A percentile compares a stretch with the other conserved stretches of the same genome.
Conservation (phyloP, 2,888 invertebrate species). For the Eilema sororculum region DNA sequence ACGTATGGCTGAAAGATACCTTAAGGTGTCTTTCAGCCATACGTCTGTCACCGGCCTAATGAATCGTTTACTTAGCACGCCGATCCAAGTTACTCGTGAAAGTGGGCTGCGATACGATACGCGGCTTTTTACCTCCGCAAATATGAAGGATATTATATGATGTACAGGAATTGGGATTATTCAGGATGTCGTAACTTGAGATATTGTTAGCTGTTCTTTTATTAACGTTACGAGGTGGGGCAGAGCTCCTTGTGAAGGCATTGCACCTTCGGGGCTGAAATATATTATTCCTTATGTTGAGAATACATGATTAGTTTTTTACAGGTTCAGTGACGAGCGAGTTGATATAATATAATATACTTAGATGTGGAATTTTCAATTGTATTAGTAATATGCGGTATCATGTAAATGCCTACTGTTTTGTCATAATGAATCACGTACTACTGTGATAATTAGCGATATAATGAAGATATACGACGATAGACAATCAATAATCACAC, state of each 20-base stretch:
- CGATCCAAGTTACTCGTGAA: not conserved
- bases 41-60: not conserved
- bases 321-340: not conserved
- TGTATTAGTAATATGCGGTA: too few species aligned
- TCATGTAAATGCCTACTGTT: not conserved
- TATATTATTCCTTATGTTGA: not conserved
- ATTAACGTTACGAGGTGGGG: not conserved
- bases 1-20: too few species aligned
- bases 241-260: not conserved
- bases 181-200: not conserved
- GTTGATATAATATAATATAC: too few species aligned
- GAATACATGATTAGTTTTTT: not conserved
- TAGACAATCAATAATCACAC: too few species aligned
- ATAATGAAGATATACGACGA: not conserved
- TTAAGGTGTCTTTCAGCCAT: too few species aligned
- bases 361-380: too few species aligned
- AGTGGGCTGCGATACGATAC: not conserved
- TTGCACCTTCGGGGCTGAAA: not conserved
- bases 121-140: not conserved
- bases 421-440: not conserved
- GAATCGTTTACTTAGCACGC: not conserved
- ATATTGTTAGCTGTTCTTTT: not conserved
- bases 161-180: not conserved
- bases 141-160: constrained; percentile 4
- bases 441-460: not conserved